phyloP scores from a whole-genome alignment of 2,797 vertebrate genomes.

The Geotrypetes seraphini region DNA sequence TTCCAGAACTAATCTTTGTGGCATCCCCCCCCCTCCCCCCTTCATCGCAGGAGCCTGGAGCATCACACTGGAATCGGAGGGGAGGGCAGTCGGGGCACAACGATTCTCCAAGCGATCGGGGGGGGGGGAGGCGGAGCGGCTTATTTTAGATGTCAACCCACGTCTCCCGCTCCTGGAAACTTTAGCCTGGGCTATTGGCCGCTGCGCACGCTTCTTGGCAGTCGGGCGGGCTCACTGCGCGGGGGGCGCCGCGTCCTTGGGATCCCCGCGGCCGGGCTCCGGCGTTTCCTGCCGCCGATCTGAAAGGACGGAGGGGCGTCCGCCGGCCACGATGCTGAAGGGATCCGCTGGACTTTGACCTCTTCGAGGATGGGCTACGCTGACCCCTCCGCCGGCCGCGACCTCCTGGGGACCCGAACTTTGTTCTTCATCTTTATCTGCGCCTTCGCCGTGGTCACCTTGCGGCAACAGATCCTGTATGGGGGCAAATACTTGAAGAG shows the following conservation, averaged over 20 bases:
- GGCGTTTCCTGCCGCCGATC: background rate
- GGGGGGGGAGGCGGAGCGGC: no score
- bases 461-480: slow-evolving; percentile 92
- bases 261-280: background rate
- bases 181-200: slow-evolving; percentile 31
- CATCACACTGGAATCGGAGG: slow-evolving; percentile 38
- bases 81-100: background rate
- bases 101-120: background rate
- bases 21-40: slow-evolving; percentile 35
- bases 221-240: background rate
- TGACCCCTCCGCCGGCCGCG: slow-evolving; percentile 81
- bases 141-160: slow-evolving; percentile 33
- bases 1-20: no score
- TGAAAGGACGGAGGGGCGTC: slow-evolving; percentile 18
- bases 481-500: slow-evolving; percentile 94
- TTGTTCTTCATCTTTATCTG: slow-evolving; percentile 97
- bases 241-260: slow-evolving; percentile 26
- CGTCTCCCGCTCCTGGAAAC: slow-evolving; percentile 38
- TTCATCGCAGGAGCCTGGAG: slow-evolving; percentile 32
- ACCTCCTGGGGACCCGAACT: slow-evolving; percentile 88
- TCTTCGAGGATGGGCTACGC: slow-evolving; percentile 75
- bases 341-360: no score
- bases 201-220: background rate
- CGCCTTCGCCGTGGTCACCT: slow-evolving; percentile 91
- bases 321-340: background rate